Percentiles rank a stretch among this genome's conserved stretches.
Conservation (phyloP, 2,888 invertebrate species). For the Pristionchus arcanus region DNA sequence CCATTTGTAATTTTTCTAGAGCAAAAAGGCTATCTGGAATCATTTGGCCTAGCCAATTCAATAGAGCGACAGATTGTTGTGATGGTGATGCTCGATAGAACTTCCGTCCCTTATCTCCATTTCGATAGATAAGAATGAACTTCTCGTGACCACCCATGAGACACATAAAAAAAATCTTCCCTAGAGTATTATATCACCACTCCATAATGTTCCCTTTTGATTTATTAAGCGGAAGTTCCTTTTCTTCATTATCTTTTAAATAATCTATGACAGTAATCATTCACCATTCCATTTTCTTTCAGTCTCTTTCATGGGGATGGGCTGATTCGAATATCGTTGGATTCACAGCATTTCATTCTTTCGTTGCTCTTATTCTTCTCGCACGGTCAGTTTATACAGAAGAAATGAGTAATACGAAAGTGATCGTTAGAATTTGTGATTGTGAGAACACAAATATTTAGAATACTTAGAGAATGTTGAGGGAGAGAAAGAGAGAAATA, state of each 20-base stretch:
- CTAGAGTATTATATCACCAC: too few species aligned
- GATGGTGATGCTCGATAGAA: not conserved
- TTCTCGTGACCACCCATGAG: too few species aligned
- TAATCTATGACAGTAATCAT: too few species aligned
- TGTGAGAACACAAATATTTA: not conserved
- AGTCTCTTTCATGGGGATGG: constrained; percentile 30
- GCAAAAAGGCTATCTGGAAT: not conserved
- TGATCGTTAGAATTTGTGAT: too few species aligned
- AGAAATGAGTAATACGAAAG: too few species aligned
- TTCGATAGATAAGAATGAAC: not conserved
- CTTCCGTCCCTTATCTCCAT: not conserved
- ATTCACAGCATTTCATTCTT: not conserved
- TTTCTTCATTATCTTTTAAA: too few species aligned
- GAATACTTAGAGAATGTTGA: not conserved
- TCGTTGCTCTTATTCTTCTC: constrained; percentile 18
- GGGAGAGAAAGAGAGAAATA: not conserved
- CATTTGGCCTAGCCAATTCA: not conserved
- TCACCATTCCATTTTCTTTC: not conserved
- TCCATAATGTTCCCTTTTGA: too few species aligned
- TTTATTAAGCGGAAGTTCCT: too few species aligned
- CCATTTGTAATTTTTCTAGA: not conserved
- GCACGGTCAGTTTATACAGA: not conserved
- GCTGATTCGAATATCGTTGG: constrained; percentile 18
- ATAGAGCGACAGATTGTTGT: not conserved
- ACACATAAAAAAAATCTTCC: too few species aligned